Percentiles rank a stretch among this genome's conserved stretches.
phyloP scores from a whole-genome alignment of 2,888 invertebrate species.

The Microdon myrmicae region DNA sequence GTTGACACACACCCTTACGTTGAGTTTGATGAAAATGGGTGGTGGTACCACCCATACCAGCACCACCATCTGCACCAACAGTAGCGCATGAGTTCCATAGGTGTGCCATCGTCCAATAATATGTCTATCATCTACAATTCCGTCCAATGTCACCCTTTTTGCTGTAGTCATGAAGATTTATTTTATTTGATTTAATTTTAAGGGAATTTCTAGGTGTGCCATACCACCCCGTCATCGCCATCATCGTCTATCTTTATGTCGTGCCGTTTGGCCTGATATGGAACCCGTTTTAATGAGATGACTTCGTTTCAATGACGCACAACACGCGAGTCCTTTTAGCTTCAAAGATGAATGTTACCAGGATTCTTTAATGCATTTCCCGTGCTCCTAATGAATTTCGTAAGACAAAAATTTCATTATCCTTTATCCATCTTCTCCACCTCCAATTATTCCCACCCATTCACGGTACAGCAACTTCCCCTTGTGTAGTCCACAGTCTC shows the following conservation, averaged over 20 bases:
- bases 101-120: conserved; percentile 24
- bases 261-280: no score
- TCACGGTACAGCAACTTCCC: not conserved
- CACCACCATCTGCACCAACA: conserved; percentile 13
- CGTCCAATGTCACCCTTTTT: conserved; percentile 7
- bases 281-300: conserved; percentile 32
- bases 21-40: conserved; percentile 25
- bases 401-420: conserved; percentile 13
- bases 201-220: conserved; percentile 41
- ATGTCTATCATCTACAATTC: conserved; percentile 23
- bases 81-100: no score
- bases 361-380: conserved; percentile 34
- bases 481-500: no score
- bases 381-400: conserved; percentile 16
- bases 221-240: not conserved
- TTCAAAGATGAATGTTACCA: conserved; percentile 13
- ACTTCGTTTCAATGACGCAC: not conserved
- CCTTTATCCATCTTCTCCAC: conserved; percentile 3
- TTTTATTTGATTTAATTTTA: conserved; percentile 49
- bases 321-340: not conserved
- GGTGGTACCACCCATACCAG: conserved; percentile 7
- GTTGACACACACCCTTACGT: conserved; percentile 49
- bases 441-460: not conserved
- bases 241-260: conserved; percentile 1
- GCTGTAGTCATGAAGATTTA: conserved; percentile 18